phyloP scores from a whole-genome alignment of 2,113 vertebrate genomes.

The Dissostichus mawsoni region DNA sequence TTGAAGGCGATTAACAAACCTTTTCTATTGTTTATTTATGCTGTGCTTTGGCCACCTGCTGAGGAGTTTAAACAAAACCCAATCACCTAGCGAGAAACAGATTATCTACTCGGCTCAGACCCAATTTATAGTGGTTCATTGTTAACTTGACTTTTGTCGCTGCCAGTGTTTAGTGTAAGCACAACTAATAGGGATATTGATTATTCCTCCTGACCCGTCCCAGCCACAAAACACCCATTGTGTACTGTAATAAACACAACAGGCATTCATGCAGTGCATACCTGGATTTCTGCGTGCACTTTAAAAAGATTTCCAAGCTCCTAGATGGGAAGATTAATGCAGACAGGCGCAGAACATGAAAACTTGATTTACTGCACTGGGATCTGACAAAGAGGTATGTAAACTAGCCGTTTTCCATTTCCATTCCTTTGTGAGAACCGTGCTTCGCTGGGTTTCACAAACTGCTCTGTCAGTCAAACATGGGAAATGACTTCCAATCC shows the following conservation, averaged over 20 bases:
- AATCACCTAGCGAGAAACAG: slow-evolving; percentile 5
- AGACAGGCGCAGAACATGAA: slow-evolving; percentile 22
- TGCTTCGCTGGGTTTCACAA: not conserved
- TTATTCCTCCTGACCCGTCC: slow-evolving; percentile 37
- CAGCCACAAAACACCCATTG: slow-evolving; percentile 33
- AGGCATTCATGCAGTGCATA: slow-evolving; percentile 24
- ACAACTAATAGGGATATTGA: slow-evolving; percentile 34
- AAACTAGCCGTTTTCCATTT: slow-evolving; percentile 48
- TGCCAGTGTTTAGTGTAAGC: slow-evolving; percentile 29
- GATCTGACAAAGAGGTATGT: slow-evolving; percentile 32
- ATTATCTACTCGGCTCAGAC: slow-evolving; percentile 42
- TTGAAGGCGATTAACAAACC: no score
- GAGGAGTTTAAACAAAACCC: not conserved
- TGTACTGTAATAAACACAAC: slow-evolving; percentile 36
- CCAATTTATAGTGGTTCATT: slow-evolving; percentile 35
- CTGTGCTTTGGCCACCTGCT: not conserved
- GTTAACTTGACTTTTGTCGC: slow-evolving; percentile 30
- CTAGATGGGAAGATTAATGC: slow-evolving; percentile 35
- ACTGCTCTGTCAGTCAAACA: slow-evolving; percentile 38
- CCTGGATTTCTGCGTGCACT: slow-evolving; percentile 40
- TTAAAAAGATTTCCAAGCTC: slow-evolving; percentile 37
- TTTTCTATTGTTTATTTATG: not conserved
- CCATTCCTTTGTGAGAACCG: slow-evolving; percentile 14
- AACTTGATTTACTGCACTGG: slow-evolving; percentile 39
- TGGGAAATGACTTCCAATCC: not conserved